phyloP scores from a whole-genome alignment of 2,888 invertebrate genomes.

The Hybos culiciformis region DNA sequence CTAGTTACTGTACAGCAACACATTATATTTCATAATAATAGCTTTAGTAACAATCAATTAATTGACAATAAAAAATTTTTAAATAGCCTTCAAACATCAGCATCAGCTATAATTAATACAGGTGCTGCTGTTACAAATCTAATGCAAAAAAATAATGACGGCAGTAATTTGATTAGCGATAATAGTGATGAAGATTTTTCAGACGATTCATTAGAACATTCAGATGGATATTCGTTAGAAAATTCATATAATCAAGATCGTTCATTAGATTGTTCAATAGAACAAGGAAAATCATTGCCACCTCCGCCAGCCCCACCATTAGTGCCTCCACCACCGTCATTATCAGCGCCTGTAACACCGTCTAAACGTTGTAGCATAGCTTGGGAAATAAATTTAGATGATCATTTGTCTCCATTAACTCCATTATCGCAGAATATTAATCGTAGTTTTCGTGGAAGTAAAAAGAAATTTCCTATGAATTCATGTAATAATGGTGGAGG shows the following conservation, averaged over 20 bases:
- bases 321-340: slow-evolving; percentile 34
- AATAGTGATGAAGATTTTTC: neutral
- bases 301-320: slow-evolving; percentile 42
- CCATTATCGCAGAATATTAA: neutral
- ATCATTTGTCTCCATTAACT: slow-evolving; percentile 21
- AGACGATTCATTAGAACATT: slow-evolving; percentile 23
- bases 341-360: slow-evolving; percentile 40
- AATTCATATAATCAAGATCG: no score
- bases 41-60: slow-evolving; percentile 34
- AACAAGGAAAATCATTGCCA: slow-evolving; percentile 49
- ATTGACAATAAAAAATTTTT: slow-evolving; percentile 13
- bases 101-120: slow-evolving; percentile 9
- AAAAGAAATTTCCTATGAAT: no score
- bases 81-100: slow-evolving; percentile 13
- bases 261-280: slow-evolving; percentile 74
- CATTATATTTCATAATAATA: slow-evolving; percentile 30
- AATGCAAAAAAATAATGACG: neutral
- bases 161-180: slow-evolving; percentile 3
- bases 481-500: no score
- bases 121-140: slow-evolving; percentile 3
- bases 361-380: slow-evolving; percentile 71
- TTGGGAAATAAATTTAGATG: slow-evolving; percentile 74
- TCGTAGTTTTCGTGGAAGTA: no score
- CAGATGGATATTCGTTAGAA: slow-evolving; percentile 22
- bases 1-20: slow-evolving; percentile 31